A percentile compares a stretch with the other conserved stretches of the same genome.
Conservation (phyloP, 2,113 vertebrate genomes). For the Eretmochelys imbricata region DNA sequence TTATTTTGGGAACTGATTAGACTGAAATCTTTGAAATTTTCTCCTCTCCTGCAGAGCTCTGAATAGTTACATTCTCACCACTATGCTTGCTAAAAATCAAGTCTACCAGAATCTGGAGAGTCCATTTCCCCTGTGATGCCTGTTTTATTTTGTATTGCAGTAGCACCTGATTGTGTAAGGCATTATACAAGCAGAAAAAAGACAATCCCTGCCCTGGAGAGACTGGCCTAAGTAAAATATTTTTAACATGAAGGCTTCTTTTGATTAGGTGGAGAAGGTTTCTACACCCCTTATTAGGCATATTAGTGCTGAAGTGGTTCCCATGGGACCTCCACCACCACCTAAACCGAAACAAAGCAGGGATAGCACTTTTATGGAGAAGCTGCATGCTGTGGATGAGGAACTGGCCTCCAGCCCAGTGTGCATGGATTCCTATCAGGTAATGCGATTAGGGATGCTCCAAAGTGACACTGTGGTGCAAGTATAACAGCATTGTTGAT, state of each 20-base stretch:
- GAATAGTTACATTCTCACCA: background rate
- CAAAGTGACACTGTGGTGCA: fast-evolving
- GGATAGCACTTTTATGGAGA: slow-evolving; percentile 93
- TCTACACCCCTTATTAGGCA: slow-evolving; percentile 65
- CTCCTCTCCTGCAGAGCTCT: background rate
- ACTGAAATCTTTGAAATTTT: fast-evolving
- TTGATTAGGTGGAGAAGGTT: slow-evolving; percentile 65
- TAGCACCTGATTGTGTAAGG: background rate
- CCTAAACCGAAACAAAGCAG: slow-evolving; percentile 75
- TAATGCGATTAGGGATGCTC: slow-evolving; percentile 32
- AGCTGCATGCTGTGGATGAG: slow-evolving; percentile 92
- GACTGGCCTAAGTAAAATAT: background rate
- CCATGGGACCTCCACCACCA: slow-evolving; percentile 94
- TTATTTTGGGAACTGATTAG: background rate
- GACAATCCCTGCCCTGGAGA: background rate
- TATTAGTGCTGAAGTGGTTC: slow-evolving; percentile 79
- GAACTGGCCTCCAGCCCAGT: slow-evolving; percentile 86
- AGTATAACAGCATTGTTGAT: too few relatives aligned
- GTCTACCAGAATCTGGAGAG: background rate
- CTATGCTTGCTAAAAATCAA: background rate
- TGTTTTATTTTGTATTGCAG: fast-evolving
- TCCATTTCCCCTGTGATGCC: background rate
- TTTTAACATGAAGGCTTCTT: slow-evolving; percentile 41
- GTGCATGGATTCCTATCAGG: slow-evolving; percentile 89
- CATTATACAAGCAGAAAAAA: background rate